phyloP scores from a whole-genome alignment of 2,888 invertebrate genomes.

The Tipula confusa region DNA sequence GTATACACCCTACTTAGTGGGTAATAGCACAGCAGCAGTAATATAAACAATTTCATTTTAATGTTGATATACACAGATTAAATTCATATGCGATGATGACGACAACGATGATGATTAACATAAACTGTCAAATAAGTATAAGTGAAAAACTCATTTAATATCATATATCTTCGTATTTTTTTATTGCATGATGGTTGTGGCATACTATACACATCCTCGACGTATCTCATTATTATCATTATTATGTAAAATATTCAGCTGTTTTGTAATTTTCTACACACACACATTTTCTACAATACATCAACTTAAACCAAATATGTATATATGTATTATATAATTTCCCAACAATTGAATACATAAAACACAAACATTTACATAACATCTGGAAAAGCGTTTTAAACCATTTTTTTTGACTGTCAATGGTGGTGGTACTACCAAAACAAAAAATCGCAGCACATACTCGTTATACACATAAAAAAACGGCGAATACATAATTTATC shows the following conservation, averaged over 20 bases:
- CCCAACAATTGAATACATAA: not conserved
- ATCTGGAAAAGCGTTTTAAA: not conserved
- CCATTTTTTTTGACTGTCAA: not conserved
- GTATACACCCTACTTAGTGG: too few relatives aligned
- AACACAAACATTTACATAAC: not conserved
- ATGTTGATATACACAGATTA: too few relatives aligned
- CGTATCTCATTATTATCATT: not conserved
- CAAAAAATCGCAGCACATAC: not conserved
- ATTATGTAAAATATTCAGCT: not conserved
- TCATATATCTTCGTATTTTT: not conserved
- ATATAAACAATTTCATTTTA: too few relatives aligned
- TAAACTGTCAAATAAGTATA: not conserved
- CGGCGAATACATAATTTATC: slow-evolving; percentile 13
- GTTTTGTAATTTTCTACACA: not conserved
- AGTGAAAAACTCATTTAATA: not conserved
- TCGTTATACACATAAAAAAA: not conserved
- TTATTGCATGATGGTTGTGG: not conserved
- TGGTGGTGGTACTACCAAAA: not conserved
- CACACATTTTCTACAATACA: not conserved
- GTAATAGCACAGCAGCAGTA: too few relatives aligned
- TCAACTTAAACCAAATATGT: not conserved
- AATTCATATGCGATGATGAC: too few relatives aligned
- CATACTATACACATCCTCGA: not conserved
- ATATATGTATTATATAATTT: not conserved
- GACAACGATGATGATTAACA: not conserved